These are phyloP conservation scores for Rhinoderma darwinii DNA, from an alignment of 2,113 vertebrate species.

Conservation along the genomic window DNA sequence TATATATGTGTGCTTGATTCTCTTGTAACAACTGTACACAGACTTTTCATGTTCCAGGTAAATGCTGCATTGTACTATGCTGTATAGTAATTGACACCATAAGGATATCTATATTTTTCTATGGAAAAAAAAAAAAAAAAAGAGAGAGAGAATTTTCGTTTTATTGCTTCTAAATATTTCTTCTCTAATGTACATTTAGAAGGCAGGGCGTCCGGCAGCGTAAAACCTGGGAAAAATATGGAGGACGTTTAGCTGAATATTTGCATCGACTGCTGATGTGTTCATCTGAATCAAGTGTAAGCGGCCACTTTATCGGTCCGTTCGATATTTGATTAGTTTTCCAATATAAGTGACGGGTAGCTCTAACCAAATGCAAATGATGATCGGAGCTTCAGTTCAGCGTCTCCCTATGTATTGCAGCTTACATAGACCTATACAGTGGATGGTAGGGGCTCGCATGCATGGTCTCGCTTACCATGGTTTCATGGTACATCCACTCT, in stretches of 20 bases:
- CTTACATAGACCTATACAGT: neutral
- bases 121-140: neutral
- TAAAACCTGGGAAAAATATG: neutral
- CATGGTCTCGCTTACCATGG: neutral
- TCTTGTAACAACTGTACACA: conserved; percentile 24
- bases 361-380: conserved; percentile 13
- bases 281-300: neutral
- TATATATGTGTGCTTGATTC: conserved; percentile 9
- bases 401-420: neutral
- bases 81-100: conserved; percentile 34
- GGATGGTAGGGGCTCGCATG: neutral
- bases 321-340: neutral
- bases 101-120: conserved; percentile 46
- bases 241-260: neutral
- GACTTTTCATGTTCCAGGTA: conserved; percentile 36
- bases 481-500: neutral
- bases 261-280: neutral
- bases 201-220: neutral
- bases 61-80: conserved; percentile 48
- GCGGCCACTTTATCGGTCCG: neutral
- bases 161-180: neutral
- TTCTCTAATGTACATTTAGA: neutral
- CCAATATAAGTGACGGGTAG: neutral
- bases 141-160: too few relatives aligned
- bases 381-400: neutral